phyloP scores from a whole-genome alignment of 2,888 invertebrate species.

The Boloria selene region DNA sequence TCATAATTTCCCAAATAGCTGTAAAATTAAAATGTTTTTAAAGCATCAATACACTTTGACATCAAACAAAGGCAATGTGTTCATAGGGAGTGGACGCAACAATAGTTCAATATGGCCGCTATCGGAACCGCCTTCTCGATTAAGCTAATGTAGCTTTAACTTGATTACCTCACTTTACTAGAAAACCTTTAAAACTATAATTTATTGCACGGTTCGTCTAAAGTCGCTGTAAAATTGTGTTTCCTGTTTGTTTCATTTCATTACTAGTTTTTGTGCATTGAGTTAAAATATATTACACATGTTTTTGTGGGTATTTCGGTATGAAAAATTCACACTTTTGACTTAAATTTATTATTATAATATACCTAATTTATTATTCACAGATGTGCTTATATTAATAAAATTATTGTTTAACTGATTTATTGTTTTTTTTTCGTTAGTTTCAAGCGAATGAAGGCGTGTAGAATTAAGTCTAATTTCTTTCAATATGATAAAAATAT shows the following conservation, averaged over 20 bases:
- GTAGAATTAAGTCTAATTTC: too few relatives aligned
- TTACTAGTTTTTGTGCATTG: neutral
- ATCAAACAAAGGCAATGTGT: conserved; percentile 14
- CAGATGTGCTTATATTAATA: too few relatives aligned
- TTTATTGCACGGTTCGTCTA: neutral
- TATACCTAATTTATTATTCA: too few relatives aligned
- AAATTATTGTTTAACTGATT: too few relatives aligned
- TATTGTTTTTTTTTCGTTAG: too few relatives aligned
- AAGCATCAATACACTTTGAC: conserved; percentile 7
- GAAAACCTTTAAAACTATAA: conserved; percentile 12
- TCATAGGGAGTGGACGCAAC: conserved; percentile 24
- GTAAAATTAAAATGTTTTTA: neutral
- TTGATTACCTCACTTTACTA: conserved; percentile 15
- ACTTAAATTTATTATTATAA: too few relatives aligned
- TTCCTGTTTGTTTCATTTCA: neutral
- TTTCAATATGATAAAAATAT: too few relatives aligned
- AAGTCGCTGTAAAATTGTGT: neutral
- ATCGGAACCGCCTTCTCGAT: conserved; percentile 21
- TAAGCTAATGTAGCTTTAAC: conserved; percentile 26
- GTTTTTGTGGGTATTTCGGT: neutral
- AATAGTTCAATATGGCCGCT: conserved; percentile 28
- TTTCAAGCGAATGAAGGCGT: too few relatives aligned
- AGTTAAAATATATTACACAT: too few relatives aligned
- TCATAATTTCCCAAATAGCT: neutral
- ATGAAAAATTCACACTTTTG: neutral